A percentile compares a stretch with the other conserved stretches of the same genome.
phyloP scores from a whole-genome alignment of 2,888 invertebrate species.

The Drosophila falleni region DNA sequence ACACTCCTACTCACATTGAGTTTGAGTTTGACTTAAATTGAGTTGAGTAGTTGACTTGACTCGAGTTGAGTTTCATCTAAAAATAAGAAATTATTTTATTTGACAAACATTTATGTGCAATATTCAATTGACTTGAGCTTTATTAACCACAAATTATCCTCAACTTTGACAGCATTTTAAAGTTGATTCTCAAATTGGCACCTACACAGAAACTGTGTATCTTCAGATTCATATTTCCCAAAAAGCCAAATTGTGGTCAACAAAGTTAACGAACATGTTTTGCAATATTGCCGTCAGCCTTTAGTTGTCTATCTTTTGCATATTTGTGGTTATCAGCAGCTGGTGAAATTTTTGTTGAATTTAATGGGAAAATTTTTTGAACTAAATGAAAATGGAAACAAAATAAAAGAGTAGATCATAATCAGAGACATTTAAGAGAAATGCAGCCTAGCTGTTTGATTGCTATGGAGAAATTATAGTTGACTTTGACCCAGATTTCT shows the following conservation, averaged over 20 bases:
- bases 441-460: no score
- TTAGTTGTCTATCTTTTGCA: constrained; percentile 6
- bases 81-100: constrained; percentile 24
- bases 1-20: constrained; percentile 11
- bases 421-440: no score
- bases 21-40: constrained; percentile 15
- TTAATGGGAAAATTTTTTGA: background rate
- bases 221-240: constrained; percentile 22
- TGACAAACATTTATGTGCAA: constrained; percentile 12
- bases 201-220: background rate
- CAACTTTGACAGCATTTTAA: constrained; percentile 17
- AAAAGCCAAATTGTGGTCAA: constrained; percentile 10
- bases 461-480: no score
- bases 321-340: constrained; percentile 22
- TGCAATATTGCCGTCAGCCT: background rate
- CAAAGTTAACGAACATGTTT: constrained; percentile 9
- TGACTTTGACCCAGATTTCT: no score
- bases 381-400: background rate
- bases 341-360: constrained; percentile 1
- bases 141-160: constrained; percentile 30
- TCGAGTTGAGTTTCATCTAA: constrained; percentile 22
- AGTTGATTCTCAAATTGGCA: background rate
- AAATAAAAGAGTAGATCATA: no score
- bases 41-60: constrained; percentile 15
- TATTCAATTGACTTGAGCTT: constrained; percentile 14